phyloP scores from a whole-genome alignment of 1,140 invertebrate species.

The Bombus picipes region DNA sequence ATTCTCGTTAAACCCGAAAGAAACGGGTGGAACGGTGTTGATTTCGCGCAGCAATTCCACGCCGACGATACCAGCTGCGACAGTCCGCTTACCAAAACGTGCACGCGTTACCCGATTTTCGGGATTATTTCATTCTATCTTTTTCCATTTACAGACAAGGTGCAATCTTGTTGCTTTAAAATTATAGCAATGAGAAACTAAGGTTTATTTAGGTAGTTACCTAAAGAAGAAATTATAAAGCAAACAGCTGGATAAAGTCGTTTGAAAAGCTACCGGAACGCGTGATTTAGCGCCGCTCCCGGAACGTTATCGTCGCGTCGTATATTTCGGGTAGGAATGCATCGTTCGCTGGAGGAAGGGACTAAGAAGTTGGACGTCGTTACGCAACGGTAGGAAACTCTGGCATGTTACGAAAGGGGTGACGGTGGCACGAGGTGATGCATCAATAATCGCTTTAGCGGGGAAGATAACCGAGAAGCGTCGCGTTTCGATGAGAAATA shows the following conservation, averaged over 20 bases:
- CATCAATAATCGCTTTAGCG: conserved; percentile 23
- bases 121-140: too few relatives aligned
- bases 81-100: too few relatives aligned
- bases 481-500: conserved; percentile 31
- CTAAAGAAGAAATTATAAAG: too few relatives aligned
- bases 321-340: neutral
- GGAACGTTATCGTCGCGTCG: neutral
- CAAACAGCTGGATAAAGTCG: too few relatives aligned
- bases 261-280: too few relatives aligned
- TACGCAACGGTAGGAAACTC: conserved; percentile 18
- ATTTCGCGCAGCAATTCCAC: neutral
- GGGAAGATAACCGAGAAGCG: neutral
- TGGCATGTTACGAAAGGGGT: neutral
- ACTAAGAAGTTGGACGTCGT: neutral
- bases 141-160: fast-evolving
- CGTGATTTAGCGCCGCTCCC: too few relatives aligned
- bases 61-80: neutral
- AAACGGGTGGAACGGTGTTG: neutral
- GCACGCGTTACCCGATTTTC: too few relatives aligned
- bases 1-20: conserved; percentile 14
- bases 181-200: too few relatives aligned
- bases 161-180: too few relatives aligned
- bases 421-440: neutral
- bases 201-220: too few relatives aligned
- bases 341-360: neutral